Percentiles rank a stretch among this genome's conserved stretches.
Conservation (phyloP, 2,797 vertebrate species). For the Glyptemys insculpta region DNA sequence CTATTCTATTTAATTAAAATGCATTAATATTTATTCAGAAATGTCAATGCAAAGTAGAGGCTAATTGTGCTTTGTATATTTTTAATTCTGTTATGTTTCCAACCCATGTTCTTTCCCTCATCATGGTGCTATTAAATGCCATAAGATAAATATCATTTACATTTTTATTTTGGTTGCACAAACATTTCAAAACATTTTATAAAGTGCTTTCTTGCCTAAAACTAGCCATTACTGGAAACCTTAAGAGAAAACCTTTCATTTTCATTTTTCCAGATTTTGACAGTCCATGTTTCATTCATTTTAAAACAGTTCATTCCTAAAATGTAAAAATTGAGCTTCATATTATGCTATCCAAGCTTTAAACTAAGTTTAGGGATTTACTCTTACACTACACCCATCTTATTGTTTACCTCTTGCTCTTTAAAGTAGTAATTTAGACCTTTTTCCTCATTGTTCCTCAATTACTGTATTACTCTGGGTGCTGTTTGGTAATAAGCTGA, state of each 20-base stretch:
- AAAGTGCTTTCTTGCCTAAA: conserved; percentile 32
- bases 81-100: not conserved
- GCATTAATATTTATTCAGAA: not conserved
- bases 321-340: not conserved
- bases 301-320: conserved; percentile 12
- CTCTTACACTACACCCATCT: not conserved
- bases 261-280: conserved; percentile 7
- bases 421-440: not conserved
- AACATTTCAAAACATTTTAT: not conserved
- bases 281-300: not conserved
- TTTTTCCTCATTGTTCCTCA: conserved; percentile 20
- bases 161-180: conserved; percentile 33
- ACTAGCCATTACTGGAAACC: not conserved
- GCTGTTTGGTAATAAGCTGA: not conserved
- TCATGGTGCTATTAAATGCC: not conserved
- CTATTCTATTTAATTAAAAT: not conserved
- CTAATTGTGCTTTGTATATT: not conserved
- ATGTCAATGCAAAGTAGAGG: not conserved
- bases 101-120: not conserved
- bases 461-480: not conserved
- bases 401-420: not conserved
- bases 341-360: not conserved
- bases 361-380: not conserved
- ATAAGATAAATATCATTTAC: not conserved
- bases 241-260: not conserved